phyloP scores from a whole-genome alignment of 2,888 invertebrate genomes.

The Phlogophora meticulosa region DNA sequence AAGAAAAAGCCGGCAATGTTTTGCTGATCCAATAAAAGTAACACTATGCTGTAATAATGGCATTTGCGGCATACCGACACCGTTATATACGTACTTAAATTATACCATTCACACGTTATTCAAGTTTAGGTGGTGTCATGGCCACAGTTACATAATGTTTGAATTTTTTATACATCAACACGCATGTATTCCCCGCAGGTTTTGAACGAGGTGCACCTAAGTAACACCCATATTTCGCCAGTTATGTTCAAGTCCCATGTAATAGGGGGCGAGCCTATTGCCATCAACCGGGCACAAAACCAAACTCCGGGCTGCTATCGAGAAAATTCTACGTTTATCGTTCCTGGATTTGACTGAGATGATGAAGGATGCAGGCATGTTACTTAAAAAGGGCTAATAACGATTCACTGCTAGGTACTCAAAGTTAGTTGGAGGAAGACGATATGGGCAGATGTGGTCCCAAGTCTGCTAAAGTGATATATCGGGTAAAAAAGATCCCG shows the following conservation, averaged over 20 bases:
- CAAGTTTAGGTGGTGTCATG: conserved; percentile 51
- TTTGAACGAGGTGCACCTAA: too few relatives aligned
- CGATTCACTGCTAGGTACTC: too few relatives aligned
- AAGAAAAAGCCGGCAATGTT: conserved; percentile 12
- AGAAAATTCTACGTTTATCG: too few relatives aligned
- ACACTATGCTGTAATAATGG: conserved; percentile 36
- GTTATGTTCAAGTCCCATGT: too few relatives aligned
- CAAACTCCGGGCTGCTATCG: too few relatives aligned
- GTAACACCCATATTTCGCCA: too few relatives aligned
- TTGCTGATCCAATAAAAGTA: conserved; percentile 35
- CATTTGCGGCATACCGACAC: conserved; percentile 23
- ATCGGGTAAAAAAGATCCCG: neutral
- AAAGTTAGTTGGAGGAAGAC: too few relatives aligned
- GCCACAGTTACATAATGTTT: conserved; percentile 29
- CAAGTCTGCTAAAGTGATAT: neutral
- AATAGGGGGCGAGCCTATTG: too few relatives aligned
- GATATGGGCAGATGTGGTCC: too few relatives aligned
- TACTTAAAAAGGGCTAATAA: neutral
- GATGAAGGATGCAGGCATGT: neutral
- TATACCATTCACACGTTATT: conserved; percentile 54
- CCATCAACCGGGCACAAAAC: too few relatives aligned
- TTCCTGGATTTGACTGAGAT: conserved; percentile 10
- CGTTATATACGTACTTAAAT: conserved; percentile 50
- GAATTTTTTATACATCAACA: conserved; percentile 42
- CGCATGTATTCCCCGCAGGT: too few relatives aligned